Evolutionary conservation across 1,140 invertebrate species (phyloP), one percentile per base, ranked within the genome.

Genomic region (Lordiphosa stackelbergi): DNA sequence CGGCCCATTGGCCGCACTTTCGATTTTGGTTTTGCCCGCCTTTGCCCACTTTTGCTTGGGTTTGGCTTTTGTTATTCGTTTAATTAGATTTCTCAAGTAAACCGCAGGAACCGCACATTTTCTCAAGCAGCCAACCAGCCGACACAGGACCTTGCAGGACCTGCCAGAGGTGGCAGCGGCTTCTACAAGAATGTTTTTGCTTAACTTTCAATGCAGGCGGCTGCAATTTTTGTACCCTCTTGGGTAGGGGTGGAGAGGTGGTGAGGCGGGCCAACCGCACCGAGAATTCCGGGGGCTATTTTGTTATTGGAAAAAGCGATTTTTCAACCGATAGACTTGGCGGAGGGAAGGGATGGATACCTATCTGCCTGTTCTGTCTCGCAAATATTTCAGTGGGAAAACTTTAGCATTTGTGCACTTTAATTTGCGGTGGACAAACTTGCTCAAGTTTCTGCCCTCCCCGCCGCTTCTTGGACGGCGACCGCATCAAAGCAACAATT

Each of bases 61-160:
- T 52, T 38, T 41, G 54, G 16, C 45, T 59, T 71, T 55, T 77
- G 77, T 69, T 81, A 77, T 85, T 78, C 72, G 68, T 84, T 78
- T 84, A 84, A 84, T 84, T 84, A 84, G 79, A 84, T 84, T 84
- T 84, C 78, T 84, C 79, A 69, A 84, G 73, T 68, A 71, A 70
- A 66, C 78, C 78, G 48, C 78, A 84, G 53, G 54, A 78, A 78
- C 78, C 78, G 73, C 70, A 84, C 73, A 73, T 85, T 74, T 81
- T 81, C 77, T 81, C 78, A 77, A 68, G 72, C 61, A 31, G 28
- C 22, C 22, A 22, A 22, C 73, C n/a, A 43, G 16, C 10, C 19
- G 7, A 31, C 31, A 37, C 11, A 38, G 36, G 37, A 53, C 24
- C 22, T 53, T 53, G 49, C 11, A 53, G 38, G 34, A 49, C 43